A percentile compares a stretch with the other conserved stretches of the same genome.
These are phyloP conservation scores for Onthophagus sagittarius DNA, from an alignment of 2,888 invertebrate species.

Conservation along the genomic window DNA sequence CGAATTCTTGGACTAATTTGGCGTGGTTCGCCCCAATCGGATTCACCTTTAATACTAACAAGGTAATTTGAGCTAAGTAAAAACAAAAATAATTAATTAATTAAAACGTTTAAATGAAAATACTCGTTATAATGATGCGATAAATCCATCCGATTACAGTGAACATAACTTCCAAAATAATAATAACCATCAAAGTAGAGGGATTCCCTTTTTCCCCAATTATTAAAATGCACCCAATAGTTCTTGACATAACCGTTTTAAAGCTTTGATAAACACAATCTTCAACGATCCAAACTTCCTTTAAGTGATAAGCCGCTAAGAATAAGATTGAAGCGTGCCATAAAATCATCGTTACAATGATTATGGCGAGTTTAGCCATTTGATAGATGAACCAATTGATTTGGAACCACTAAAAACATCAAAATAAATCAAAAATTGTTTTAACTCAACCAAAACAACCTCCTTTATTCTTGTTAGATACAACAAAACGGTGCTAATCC, in stretches of 20 bases:
- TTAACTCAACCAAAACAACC: no score
- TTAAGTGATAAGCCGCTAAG: not conserved
- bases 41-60: not conserved
- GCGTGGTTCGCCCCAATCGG: not conserved
- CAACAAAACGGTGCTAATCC: not conserved
- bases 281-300: not conserved
- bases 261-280: not conserved
- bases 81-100: not conserved
- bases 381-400: not conserved
- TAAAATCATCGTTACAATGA: not conserved
- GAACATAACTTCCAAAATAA: not conserved
- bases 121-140: not conserved
- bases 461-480: not conserved
- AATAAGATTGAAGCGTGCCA: not conserved
- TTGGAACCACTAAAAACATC: not conserved
- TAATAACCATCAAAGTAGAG: not conserved
- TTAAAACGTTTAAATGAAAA: not conserved
- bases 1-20: not conserved
- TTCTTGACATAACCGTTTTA: not conserved
- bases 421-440: not conserved
- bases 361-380: not conserved
- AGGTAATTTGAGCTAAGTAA: not conserved
- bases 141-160: not conserved
- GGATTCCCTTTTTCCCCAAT: not conserved
- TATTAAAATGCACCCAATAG: not conserved